These are phyloP conservation scores for Macrostomum cliftonense DNA, from an alignment of 2,888 invertebrate species.

Conservation along the genomic window DNA sequence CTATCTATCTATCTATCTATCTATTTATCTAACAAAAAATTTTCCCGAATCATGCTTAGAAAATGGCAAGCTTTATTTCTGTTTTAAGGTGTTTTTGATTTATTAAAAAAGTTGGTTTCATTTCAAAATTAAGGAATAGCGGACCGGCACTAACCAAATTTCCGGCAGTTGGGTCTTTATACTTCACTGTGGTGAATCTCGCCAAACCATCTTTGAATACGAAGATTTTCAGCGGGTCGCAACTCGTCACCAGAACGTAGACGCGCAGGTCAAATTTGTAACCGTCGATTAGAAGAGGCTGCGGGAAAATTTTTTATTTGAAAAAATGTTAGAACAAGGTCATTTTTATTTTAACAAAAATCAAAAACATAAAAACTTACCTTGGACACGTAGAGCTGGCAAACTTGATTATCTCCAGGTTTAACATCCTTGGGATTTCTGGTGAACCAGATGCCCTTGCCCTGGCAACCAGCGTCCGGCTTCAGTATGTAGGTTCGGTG, in stretches of 20 bases:
- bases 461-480: constrained; percentile 74
- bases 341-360: too few species aligned
- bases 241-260: constrained; percentile 68
- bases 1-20: too few species aligned
- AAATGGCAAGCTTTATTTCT: too few species aligned
- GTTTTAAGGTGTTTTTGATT: too few species aligned
- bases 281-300: constrained; percentile 70
- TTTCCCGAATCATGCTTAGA: too few species aligned
- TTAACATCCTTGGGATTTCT: constrained; percentile 60
- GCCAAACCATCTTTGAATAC: constrained; percentile 76
- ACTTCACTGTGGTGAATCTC: constrained; percentile 68
- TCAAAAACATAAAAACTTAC: background rate
- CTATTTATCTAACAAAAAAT: too few species aligned
- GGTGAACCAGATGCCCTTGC: constrained; percentile 67
- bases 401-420: constrained; percentile 60
- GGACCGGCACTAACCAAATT: constrained; percentile 48
- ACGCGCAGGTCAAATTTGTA: constrained; percentile 77
- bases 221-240: constrained; percentile 69
- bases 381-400: constrained; percentile 52
- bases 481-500: constrained; percentile 63
- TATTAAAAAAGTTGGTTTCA: too few species aligned
- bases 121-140: too few species aligned
- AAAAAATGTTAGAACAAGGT: too few species aligned
- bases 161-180: constrained; percentile 58
- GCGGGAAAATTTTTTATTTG: too few species aligned